Evolutionary conservation across 2,797 vertebrate genomes (phyloP), one percentile per base, ranked within the genome.

Genomic region (Bovichtus variegatus): DNA sequence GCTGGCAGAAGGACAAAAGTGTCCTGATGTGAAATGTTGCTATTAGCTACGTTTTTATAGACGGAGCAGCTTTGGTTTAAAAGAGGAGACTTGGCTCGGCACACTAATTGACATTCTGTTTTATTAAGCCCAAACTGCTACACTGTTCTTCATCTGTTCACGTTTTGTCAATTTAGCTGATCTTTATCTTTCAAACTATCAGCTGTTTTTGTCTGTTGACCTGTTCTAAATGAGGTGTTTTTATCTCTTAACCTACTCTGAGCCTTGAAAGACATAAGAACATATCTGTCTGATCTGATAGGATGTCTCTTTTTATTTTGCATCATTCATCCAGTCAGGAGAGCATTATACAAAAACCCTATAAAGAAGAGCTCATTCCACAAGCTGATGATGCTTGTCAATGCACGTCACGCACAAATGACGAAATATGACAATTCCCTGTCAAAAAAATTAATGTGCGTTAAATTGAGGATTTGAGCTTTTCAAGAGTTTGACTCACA

Each of bases 1-100:
- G 60, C 51, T 87, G 82, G 82, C 81, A 59, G 13, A 19, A 27
- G 23, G 25, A 74, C 62, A 72, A 25, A 76, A 47, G 6, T 55
- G 62, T 66, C 74, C 61, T 34, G n/a, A 72, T 71, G 74, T 78
- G 69, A 76, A 76, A 80, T 66, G 62, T 15, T 27, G 66, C 72
- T 61, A 51, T 84, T 76, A 82, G 82, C 65, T 25, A 60, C 34
- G 53, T n/a, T 78, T 78, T 85, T 76, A 83, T 76, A 73, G 80
- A 79, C 46, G 34, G 47, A 77, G 15, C 41, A 54, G 65, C 49
- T 55, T 59, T 72, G 57, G 10, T 66, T 81, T 67, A 59, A 74
- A 74, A 55, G 58, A 73, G 46, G 46, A 72, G 71, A 71, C 64
- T 75, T 66, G 49, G 71, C 79, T 74, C 31, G 10, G 29, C 10